Base-by-base conservation (phyloP, 2,797 vertebrate genomes). In the Pelochelys cantorii region DNA sequence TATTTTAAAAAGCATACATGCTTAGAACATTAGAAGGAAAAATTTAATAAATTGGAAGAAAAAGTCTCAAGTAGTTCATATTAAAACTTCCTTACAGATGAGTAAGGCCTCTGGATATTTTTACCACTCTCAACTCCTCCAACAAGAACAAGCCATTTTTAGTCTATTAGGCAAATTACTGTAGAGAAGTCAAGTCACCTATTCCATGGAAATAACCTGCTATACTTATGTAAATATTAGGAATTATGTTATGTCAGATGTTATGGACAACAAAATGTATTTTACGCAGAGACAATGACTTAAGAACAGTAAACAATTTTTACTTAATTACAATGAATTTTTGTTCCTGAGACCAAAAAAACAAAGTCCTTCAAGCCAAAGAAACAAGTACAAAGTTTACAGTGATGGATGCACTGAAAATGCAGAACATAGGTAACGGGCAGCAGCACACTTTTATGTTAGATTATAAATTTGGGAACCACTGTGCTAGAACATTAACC, bases 371-470 rank as follows among this genome's bases (percentile, higher is more conserved):
- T 20, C 79, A 83, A 88, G 83, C 1, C 53, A 89, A 77, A 90
- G 15, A 42, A 88, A 8, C 5, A 92, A 3, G 7, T 68, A 85
- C 0, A 1, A 15, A 79, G 4, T 81, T 87, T 75, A 68, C 34
- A 85, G 3, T 1, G 88, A 34, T 57, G 78, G 34, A 34, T 2
- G 11, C 25, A 53, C 20, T 79, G 84, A 18, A 85, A 68, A 15
- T 0, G 0, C 9, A 5, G 34, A 68, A 68, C 15, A 62, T 15
- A 31, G 82, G 20, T 1, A 31, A 34, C 3, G 4, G 62, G 62
- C 62, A 65, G 9, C 62, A 34, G 62, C n/a, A 34, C 42, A 42
- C 42, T 42, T 42, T 42, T 42, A 42, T 42, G 42, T 6, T 42
- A 42, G 42, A 42, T 42, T 42, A 7, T 42, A 42, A 42, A 42